Evolutionary conservation across 2,797 vertebrate species (phyloP).

Genomic region (Hoplostethus mediterraneus): DNA sequence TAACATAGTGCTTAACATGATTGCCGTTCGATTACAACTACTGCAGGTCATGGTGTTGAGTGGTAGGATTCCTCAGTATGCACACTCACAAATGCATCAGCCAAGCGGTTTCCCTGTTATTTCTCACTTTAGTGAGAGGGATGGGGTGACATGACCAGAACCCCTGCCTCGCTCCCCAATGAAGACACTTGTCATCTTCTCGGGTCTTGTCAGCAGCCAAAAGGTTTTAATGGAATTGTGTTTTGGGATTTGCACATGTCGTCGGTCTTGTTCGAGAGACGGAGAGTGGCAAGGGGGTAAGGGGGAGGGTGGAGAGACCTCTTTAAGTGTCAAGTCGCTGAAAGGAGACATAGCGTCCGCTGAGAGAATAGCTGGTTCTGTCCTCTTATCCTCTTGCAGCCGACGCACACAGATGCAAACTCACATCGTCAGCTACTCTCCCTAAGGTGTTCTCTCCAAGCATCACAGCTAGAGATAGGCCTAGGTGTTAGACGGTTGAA

Average conservation of each 20-base stretch:
- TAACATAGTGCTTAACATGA: not conserved
- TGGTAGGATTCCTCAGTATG: slow-evolving; percentile 12
- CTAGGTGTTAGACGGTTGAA: slow-evolving; percentile 48
- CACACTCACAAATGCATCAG: slow-evolving; percentile 45
- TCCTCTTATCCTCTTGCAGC: slow-evolving; percentile 37
- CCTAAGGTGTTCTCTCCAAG: slow-evolving; percentile 29
- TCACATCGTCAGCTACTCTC: slow-evolving; percentile 41
- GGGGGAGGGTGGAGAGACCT: slow-evolving; percentile 45
- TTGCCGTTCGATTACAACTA: not conserved
- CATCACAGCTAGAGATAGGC: slow-evolving; percentile 30
- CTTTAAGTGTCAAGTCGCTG: slow-evolving; percentile 62
- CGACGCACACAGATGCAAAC: slow-evolving; percentile 50
- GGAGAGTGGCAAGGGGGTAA: slow-evolving; percentile 41
- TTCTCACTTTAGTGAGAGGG: slow-evolving; percentile 45
- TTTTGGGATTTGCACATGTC: slow-evolving; percentile 75
- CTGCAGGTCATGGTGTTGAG: not conserved
- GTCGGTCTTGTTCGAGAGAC: slow-evolving; percentile 56
- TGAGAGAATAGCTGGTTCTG: slow-evolving; percentile 44
- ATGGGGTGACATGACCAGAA: slow-evolving; percentile 61
- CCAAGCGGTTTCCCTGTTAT: slow-evolving; percentile 38
- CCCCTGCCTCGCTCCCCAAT: slow-evolving; percentile 50
- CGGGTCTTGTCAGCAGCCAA: slow-evolving; percentile 75
- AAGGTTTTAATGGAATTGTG: slow-evolving; percentile 80
- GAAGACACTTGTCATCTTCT: slow-evolving; percentile 70
- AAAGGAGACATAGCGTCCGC: slow-evolving; percentile 64